Percentiles rank a stretch among this genome's conserved stretches.
These are phyloP conservation scores for Keiferia lycopersicella DNA, from an alignment of 2,888 invertebrate genomes.

Conservation along the genomic window DNA sequence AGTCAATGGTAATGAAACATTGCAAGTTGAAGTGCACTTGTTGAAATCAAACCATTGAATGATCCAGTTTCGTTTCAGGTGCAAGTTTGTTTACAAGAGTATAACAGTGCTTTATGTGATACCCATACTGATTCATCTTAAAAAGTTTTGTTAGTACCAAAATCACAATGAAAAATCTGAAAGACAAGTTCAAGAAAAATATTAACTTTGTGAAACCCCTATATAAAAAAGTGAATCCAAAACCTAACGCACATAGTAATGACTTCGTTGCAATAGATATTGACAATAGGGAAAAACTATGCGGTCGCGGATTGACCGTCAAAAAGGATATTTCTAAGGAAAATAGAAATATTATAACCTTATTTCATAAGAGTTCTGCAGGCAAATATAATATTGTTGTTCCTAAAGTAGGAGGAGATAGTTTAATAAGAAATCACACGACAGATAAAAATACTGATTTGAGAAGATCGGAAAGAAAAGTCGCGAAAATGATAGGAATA, in stretches of 20 bases:
- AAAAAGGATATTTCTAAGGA: constrained; percentile 45
- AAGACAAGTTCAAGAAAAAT: constrained; percentile 58
- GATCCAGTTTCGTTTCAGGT: constrained; percentile 7
- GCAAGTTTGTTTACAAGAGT: neutral
- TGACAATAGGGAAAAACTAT: constrained; percentile 56
- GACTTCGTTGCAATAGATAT: constrained; percentile 41
- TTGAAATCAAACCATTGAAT: neutral
- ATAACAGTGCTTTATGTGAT: neutral
- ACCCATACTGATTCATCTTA: no score
- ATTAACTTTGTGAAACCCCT: constrained; percentile 63
- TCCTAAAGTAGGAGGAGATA: neutral
- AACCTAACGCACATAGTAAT: constrained; percentile 43
- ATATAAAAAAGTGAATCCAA: constrained; percentile 54
- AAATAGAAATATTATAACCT: constrained; percentile 36
- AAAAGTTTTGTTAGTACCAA: neutral
- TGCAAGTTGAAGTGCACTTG: neutral
- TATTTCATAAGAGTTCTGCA: constrained; percentile 33
- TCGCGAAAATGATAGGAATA: constrained; percentile 5
- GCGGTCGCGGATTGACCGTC: constrained; percentile 55
- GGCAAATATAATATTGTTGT: constrained; percentile 11
- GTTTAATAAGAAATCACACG: neutral
- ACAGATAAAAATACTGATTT: neutral
- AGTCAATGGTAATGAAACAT: neutral
- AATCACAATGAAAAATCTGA: constrained; percentile 39
- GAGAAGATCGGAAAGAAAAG: neutral